These are phyloP conservation scores for Fukomys damarensis DNA, from an alignment of 2,113 vertebrate species.

Conservation along the genomic window DNA sequence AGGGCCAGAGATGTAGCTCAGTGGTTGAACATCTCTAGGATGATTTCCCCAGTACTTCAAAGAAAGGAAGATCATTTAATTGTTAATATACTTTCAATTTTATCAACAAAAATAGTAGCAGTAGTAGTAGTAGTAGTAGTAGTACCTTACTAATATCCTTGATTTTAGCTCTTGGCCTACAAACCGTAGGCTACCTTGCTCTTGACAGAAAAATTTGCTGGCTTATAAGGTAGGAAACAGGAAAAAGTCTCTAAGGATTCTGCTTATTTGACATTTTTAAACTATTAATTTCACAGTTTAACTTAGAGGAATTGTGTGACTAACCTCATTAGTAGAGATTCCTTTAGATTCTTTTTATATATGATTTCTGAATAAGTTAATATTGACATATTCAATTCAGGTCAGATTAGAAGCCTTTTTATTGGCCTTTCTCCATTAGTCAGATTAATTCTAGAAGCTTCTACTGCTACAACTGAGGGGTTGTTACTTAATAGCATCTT, in stretches of 20 bases:
- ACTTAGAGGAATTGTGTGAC: conserved; percentile 40
- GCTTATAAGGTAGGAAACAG: not conserved
- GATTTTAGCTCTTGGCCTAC: not conserved
- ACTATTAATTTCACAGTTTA: conserved; percentile 37
- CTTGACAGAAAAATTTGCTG: not conserved
- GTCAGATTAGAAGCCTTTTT: conserved; percentile 8
- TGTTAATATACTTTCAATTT: not conserved
- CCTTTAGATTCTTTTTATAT: not conserved
- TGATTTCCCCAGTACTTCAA: not conserved
- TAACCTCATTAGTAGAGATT: not conserved
- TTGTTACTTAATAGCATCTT: conserved; percentile 66
- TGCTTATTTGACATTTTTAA: conserved; percentile 23
- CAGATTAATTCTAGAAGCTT: conserved; percentile 36
- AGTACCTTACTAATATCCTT: not conserved
- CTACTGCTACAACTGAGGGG: not conserved
- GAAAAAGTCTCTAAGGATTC: not conserved
- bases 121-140: not conserved
- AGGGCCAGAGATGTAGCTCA: not conserved
- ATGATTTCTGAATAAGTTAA: conserved; percentile 42
- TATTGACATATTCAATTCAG: conserved; percentile 42
- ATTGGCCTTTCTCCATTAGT: not conserved
- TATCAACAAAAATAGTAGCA: not conserved
- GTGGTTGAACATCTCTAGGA: not conserved
- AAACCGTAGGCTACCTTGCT: not conserved
- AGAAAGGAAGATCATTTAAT: not conserved